These are phyloP conservation scores for Prunella fulvescens DNA, from an alignment of 2,113 vertebrate genomes.

Conservation along the genomic window DNA sequence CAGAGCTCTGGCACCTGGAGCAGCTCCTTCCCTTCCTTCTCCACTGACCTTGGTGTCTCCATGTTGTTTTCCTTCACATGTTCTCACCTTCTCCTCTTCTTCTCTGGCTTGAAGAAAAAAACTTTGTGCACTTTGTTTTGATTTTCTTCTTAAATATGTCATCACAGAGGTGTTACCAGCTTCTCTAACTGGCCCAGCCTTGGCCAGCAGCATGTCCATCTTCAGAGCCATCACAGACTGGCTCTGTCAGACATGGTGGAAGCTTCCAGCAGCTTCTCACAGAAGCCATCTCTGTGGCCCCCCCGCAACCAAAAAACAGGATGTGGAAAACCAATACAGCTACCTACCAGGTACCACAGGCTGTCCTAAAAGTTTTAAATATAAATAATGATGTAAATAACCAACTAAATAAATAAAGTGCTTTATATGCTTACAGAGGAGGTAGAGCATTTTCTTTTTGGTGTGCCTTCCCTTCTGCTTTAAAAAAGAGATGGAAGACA, in stretches of 20 bases:
- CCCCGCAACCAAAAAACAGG: background rate
- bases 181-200: accelerated
- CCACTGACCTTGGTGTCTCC: too few relatives aligned
- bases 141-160: background rate
- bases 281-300: background rate
- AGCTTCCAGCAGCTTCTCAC: too few relatives aligned
- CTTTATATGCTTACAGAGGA: background rate
- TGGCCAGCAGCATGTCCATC: background rate
- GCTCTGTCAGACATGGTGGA: background rate
- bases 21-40: too few relatives aligned
- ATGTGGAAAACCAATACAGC: background rate
- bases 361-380: background rate
- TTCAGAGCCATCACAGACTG: background rate
- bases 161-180: background rate
- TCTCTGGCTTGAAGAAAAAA: background rate
- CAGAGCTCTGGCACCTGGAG: too few relatives aligned
- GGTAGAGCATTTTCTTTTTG: background rate
- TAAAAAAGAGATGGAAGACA: background rate
- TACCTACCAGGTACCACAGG: background rate
- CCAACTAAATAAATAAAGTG: background rate
- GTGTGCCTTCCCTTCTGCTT: background rate
- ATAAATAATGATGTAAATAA: background rate
- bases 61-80: too few relatives aligned
- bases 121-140: too few relatives aligned
- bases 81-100: background rate